Evolutionary conservation across 1,140 invertebrate genomes (phyloP).

Genomic region (Eubasilissa regina): DNA sequence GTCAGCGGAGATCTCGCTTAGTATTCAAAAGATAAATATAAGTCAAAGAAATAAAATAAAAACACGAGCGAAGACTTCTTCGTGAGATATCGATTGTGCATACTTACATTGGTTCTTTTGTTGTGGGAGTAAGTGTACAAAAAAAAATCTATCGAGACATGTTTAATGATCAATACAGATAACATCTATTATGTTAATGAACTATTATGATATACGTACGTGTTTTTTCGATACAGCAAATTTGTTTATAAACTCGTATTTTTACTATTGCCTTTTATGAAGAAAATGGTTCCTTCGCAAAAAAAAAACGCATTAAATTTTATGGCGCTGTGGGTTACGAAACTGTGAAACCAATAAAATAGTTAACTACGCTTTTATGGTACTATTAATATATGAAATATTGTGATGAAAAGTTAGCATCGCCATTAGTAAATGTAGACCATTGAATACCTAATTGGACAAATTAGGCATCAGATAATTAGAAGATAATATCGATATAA

Average conservation of each 20-base stretch:
- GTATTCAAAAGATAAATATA: neutral
- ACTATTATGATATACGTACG: conserved; percentile 13
- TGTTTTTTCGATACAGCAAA: conserved; percentile 29
- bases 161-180: conserved; percentile 16
- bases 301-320: conserved; percentile 38
- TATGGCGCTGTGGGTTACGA: conserved; percentile 6
- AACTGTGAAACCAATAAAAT: conserved; percentile 37
- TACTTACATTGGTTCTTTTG: neutral
- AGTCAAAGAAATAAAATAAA: neutral
- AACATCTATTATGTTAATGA: conserved; percentile 33
- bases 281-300: conserved; percentile 8
- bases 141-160: conserved; percentile 9
- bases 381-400: conserved; percentile 22
- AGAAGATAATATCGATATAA: no score
- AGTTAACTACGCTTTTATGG: conserved; percentile 18
- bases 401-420: conserved; percentile 11
- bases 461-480: no score
- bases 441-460: neutral
- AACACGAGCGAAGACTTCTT: neutral
- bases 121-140: conserved; percentile 13
- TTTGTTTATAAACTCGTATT: conserved; percentile 34
- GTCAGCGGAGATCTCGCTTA: neutral
- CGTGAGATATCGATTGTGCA: neutral
- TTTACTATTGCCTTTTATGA: conserved; percentile 29
- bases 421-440: neutral